Conservation (phyloP, 2,113 vertebrate genomes). For the Anarrhichthys ocellatus region DNA sequence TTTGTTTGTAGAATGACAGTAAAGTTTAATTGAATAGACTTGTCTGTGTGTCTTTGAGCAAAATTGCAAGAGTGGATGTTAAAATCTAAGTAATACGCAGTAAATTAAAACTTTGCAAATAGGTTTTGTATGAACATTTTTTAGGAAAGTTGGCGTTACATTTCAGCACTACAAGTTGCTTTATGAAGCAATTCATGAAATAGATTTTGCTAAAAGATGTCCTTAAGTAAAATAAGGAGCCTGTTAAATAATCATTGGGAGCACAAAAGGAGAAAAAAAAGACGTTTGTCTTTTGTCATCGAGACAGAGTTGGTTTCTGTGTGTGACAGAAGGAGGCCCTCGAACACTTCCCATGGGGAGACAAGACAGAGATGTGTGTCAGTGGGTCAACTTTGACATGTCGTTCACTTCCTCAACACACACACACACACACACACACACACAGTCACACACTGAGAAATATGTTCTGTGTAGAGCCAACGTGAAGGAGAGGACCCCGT, state of each 20-base stretch:
- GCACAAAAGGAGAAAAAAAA: neutral
- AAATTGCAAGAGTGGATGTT: neutral
- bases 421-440: constrained; percentile 30
- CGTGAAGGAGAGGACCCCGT: constrained; percentile 44
- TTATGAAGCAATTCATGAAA: neutral
- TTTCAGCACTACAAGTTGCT: neutral
- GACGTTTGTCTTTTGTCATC: neutral
- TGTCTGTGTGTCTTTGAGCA: neutral
- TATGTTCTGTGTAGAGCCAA: neutral
- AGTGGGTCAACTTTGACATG: constrained; percentile 73
- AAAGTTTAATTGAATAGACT: neutral
- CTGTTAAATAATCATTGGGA: neutral
- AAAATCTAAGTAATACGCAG: neutral
- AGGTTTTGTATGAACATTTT: neutral
- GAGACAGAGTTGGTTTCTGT: neutral
- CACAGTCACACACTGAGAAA: constrained; percentile 12
- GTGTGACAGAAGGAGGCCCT: constrained; percentile 43
- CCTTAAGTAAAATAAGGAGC: neutral
- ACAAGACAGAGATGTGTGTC: constrained; percentile 72
- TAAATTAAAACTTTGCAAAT: neutral
- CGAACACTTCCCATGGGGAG: constrained; percentile 69
- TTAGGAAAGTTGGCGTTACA: neutral
- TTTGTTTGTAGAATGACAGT: neutral
- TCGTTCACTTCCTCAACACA: constrained; percentile 72
- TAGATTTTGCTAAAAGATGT: neutral